Conservation (phyloP, 92 coral and sea anemone species). For the Parazoanthus darwini region DNA sequence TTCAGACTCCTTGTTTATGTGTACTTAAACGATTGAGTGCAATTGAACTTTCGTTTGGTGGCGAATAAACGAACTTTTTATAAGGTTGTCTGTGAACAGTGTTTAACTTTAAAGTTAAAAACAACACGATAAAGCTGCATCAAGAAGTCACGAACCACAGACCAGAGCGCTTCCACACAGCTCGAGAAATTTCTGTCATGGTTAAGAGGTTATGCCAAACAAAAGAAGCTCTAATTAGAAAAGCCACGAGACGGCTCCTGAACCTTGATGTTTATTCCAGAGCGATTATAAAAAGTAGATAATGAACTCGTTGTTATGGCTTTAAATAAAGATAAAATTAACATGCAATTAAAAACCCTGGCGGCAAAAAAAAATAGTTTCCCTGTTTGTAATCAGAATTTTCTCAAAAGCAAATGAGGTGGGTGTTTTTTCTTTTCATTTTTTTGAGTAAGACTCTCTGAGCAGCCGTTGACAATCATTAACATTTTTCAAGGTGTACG, state of each 20-base stretch:
- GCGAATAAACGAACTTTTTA: background rate
- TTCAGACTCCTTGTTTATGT: background rate
- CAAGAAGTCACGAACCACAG: background rate
- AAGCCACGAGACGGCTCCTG: background rate
- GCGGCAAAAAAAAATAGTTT: too few relatives aligned
- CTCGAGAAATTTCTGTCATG: conserved; percentile 18
- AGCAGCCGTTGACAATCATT: too few relatives aligned
- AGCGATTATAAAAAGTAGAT: too few relatives aligned
- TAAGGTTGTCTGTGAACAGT: background rate
- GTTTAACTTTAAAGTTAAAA: background rate
- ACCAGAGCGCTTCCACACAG: background rate
- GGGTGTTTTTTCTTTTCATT: too few relatives aligned
- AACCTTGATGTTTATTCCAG: too few relatives aligned
- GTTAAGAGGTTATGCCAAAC: background rate
- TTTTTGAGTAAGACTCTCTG: too few relatives aligned
- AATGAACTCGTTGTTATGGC: too few relatives aligned
- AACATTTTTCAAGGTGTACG: too few relatives aligned
- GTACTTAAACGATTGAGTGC: background rate
- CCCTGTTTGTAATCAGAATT: too few relatives aligned
- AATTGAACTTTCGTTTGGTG: background rate
- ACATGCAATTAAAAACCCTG: too few relatives aligned
- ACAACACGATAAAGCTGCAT: background rate
- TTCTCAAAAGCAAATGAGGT: too few relatives aligned
- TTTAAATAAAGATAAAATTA: too few relatives aligned
- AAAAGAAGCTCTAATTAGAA: background rate